Evolutionary conservation across 2,113 vertebrate genomes (phyloP), one percentile per base, ranked within the genome.

Genomic region (Arothron firmamentum): DNA sequence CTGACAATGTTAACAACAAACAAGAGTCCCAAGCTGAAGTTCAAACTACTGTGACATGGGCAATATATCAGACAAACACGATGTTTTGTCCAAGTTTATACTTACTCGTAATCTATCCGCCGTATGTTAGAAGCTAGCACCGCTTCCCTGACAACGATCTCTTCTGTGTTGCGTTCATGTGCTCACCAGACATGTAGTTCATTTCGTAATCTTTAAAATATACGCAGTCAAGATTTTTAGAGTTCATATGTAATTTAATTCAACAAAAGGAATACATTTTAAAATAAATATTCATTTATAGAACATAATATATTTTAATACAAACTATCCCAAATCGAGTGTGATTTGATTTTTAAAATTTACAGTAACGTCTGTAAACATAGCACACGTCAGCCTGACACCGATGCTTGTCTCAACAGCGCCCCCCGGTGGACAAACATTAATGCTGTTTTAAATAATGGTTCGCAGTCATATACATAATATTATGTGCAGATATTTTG

Each of bases 111-210:
- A n/a, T 50, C 45, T 42, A 45, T 0, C 5, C 14, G 55, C 17
- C 2, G 50, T 20, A 31, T 19, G 14, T 0, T n/a, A 8, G 1
- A 34, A 16, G 54, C 50, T 63, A 70, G 62, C 72, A 14, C 50
- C 67, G 69, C 41, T 51, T 70, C 71, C 58, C 49, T 84, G 74
- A 79, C 79, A 80, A 79, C 82, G 52, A 62, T 45, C 49, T 65
- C 9, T 34, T 74, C 7, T 65, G 65, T 48, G 80, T 7, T 69
- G 65, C 56, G 61, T 87, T 87, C 58, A 65, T 0, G 42, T 0
- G 20, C 65, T 6, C 1, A 16, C 11, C 18, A 46, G 42, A 57
- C 52, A 58, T 3, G 34, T 23, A 17, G 31, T 1, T 1, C 9
- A 49, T 19, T n/a, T 11, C 16, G 7, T 4, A 8, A 11, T 38